phyloP scores from a whole-genome alignment of 1,140 invertebrate species.

The Neotoxoptera formosana region DNA sequence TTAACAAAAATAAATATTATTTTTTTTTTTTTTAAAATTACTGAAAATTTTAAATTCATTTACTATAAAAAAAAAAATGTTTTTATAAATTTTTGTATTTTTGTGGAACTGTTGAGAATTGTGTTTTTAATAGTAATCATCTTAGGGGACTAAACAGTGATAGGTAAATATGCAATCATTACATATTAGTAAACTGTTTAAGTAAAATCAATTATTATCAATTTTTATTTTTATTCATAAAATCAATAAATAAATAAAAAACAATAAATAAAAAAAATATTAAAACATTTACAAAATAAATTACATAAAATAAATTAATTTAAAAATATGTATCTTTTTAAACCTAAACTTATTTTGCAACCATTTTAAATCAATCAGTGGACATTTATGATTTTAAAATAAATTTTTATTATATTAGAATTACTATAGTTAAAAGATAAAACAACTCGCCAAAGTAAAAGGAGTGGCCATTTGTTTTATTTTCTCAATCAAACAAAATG shows the following conservation, averaged over 20 bases:
- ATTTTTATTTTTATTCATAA: not conserved
- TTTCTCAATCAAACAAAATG: conserved; percentile 74
- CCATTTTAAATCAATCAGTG: not conserved
- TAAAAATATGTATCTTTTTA: not conserved
- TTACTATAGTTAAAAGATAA: conserved; percentile 79
- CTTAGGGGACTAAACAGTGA: not conserved
- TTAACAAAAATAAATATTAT: too few relatives aligned
- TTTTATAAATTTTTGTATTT: not conserved
- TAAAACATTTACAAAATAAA: not conserved
- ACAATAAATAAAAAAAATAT: not conserved
- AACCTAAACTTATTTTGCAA: not conserved
- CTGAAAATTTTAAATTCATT: too few relatives aligned
- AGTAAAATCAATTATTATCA: not conserved
- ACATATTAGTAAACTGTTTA: not conserved
- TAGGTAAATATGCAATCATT: not conserved
- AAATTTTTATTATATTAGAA: conserved; percentile 65
- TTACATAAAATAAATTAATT: conserved; percentile 3
- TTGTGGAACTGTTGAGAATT: not conserved
- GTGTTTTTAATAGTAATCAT: not conserved
- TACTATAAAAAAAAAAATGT: not conserved
- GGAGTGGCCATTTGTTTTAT: conserved; percentile 81
- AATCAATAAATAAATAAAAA: conserved; percentile 1
- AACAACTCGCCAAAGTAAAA: conserved; percentile 72
- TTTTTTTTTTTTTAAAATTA: too few relatives aligned
- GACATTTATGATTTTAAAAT: not conserved